These are phyloP conservation scores for Silurus lanzhouensis DNA, from an alignment of 2,797 vertebrate genomes.

Conservation along the genomic window DNA sequence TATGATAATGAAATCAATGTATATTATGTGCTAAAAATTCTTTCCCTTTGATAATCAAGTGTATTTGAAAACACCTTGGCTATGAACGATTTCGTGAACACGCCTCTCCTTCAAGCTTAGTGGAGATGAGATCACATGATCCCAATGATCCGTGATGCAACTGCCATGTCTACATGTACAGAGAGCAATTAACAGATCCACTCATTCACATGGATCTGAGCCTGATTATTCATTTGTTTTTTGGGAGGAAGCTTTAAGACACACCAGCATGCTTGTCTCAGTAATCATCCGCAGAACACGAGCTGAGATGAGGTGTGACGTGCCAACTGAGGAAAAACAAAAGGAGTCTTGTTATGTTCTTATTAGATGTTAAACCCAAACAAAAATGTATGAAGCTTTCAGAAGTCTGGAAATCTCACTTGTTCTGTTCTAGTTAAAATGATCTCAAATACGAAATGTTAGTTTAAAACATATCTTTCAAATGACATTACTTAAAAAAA, in stretches of 20 bases:
- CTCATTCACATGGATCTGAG: neutral
- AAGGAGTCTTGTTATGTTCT: neutral
- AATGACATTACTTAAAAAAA: no score
- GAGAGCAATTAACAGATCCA: neutral
- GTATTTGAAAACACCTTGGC: neutral
- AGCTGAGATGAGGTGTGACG: neutral
- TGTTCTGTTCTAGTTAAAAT: neutral
- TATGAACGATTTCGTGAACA: neutral
- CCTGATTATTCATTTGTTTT: constrained; percentile 36
- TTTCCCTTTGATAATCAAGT: neutral
- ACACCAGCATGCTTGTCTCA: constrained; percentile 16
- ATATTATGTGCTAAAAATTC: neutral
- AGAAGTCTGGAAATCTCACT: neutral
- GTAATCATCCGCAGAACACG: constrained; percentile 11
- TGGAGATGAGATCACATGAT: constrained; percentile 33
- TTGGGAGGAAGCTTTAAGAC: constrained; percentile 5
- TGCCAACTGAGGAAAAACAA: neutral
- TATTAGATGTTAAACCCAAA: neutral
- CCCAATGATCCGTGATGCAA: constrained; percentile 22
- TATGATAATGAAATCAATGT: neutral
- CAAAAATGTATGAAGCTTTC: neutral
- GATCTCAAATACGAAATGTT: no score
- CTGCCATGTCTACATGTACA: neutral
- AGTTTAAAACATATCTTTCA: no score
- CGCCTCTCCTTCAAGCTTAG: neutral